Evolutionary conservation across 1,140 invertebrate genomes (phyloP).

Genomic region (Bombus consobrinus): DNA sequence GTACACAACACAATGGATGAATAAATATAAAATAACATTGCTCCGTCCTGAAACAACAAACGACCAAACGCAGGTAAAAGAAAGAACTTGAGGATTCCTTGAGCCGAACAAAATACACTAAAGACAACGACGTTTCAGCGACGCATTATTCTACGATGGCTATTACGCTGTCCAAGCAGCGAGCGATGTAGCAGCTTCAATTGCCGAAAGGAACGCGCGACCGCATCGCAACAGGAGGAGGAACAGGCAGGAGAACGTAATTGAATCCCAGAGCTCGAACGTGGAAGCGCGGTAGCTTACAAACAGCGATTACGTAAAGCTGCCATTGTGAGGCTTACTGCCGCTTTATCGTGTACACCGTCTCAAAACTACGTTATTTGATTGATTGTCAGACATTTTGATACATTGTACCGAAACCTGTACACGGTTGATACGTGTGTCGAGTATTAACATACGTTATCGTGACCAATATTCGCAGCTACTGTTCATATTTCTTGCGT

Average conservation of each 20-base stretch:
- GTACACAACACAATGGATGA: neutral
- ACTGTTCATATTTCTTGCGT: neutral
- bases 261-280: constrained; percentile 65
- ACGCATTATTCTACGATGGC: constrained; percentile 35
- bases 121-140: constrained; percentile 38
- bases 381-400: too few species aligned
- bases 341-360: constrained; percentile 41
- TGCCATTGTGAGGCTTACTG: constrained; percentile 60
- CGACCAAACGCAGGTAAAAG: too few species aligned
- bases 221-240: constrained; percentile 32
- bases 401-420: constrained; percentile 17
- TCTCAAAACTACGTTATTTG: constrained; percentile 48
- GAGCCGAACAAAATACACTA: neutral
- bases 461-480: neutral
- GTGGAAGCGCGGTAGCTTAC: constrained; percentile 67
- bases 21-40: neutral
- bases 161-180: constrained; percentile 34
- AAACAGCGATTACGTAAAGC: constrained; percentile 70
- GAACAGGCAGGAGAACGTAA: constrained; percentile 63
- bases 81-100: neutral
- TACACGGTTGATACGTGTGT: constrained; percentile 7
- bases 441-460: constrained; percentile 54
- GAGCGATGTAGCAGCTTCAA: neutral
- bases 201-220: constrained; percentile 37
- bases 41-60: neutral